These are phyloP conservation scores for Brenthis daphne DNA, from an alignment of 2,888 invertebrate genomes.

Conservation along the genomic window DNA sequence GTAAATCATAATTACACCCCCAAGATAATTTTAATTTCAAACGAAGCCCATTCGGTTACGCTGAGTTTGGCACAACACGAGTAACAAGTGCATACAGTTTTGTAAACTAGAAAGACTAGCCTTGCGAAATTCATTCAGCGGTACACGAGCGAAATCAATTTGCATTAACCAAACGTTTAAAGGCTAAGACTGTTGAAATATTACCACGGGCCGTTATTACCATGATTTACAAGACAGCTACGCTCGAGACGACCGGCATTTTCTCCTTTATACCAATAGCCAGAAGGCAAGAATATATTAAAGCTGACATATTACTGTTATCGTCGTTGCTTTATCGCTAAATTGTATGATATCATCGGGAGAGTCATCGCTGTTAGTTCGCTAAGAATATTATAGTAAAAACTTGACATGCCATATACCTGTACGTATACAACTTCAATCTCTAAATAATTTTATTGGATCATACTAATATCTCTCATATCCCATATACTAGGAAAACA, in stretches of 20 bases:
- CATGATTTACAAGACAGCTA: conserved; percentile 21
- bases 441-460: no score
- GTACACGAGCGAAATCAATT: conserved; percentile 30
- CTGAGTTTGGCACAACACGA: conserved; percentile 2
- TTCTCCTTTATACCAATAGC: conserved; percentile 23
- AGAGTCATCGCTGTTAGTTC: conserved; percentile 13
- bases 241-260: conserved; percentile 3
- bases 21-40: background rate
- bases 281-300: conserved; percentile 14
- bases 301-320: conserved; percentile 18
- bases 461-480: no score
- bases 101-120: conserved; percentile 14
- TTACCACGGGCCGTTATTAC: conserved; percentile 29
- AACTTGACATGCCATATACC: background rate
- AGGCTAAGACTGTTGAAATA: conserved; percentile 35
- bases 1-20: background rate
- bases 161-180: conserved; percentile 32
- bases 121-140: conserved; percentile 16
- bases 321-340: conserved; percentile 20
- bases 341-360: conserved; percentile 29
- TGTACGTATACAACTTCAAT: no score
- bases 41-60: background rate
- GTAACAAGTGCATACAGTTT: conserved; percentile 12
- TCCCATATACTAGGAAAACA: no score
- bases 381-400: conserved; percentile 1